phyloP scores from a whole-genome alignment of 30 jellyfish, hydroid and myxozoan species.

The Rhopilema esculentum region DNA sequence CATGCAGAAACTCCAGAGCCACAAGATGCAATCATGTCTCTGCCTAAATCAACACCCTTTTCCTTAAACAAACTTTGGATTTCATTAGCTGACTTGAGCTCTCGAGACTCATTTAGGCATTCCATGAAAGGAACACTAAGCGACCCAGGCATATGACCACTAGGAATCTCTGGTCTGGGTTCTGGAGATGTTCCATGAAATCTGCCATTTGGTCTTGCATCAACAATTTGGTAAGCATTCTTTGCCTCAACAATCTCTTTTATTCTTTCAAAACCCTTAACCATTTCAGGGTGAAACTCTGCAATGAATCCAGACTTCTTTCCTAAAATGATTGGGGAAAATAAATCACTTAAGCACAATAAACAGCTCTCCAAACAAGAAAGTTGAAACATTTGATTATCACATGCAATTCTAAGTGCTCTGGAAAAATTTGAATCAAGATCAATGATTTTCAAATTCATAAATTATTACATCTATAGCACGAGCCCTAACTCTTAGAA shows the following conservation, averaged over 20 bases:
- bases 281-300: slow-evolving; percentile 48
- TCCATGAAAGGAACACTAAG: slow-evolving; percentile 71
- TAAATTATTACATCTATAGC: too few species aligned
- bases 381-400: too few species aligned
- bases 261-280: slow-evolving; percentile 64
- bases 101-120: slow-evolving; percentile 50
- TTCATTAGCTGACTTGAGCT: slow-evolving; percentile 57
- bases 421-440: too few species aligned
- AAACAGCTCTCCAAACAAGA: neutral
- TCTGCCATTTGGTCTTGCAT: slow-evolving; percentile 89
- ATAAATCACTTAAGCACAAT: neutral
- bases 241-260: slow-evolving; percentile 39
- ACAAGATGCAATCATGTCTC: slow-evolving; percentile 81
- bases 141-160: slow-evolving; percentile 95
- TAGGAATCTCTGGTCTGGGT: slow-evolving; percentile 65
- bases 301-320: slow-evolving; percentile 54
- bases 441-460: too few species aligned
- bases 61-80: slow-evolving; percentile 38
- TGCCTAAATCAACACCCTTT: slow-evolving; percentile 65
- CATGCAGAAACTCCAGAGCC: slow-evolving; percentile 96
- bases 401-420: too few species aligned
- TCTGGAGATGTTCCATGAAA: slow-evolving; percentile 74
- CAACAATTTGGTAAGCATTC: slow-evolving; percentile 72
- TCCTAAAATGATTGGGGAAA: slow-evolving; percentile 23
- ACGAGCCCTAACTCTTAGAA: too few species aligned